Conservation (phyloP, 2,113 vertebrate genomes). For the Ascaphus truei region DNA sequence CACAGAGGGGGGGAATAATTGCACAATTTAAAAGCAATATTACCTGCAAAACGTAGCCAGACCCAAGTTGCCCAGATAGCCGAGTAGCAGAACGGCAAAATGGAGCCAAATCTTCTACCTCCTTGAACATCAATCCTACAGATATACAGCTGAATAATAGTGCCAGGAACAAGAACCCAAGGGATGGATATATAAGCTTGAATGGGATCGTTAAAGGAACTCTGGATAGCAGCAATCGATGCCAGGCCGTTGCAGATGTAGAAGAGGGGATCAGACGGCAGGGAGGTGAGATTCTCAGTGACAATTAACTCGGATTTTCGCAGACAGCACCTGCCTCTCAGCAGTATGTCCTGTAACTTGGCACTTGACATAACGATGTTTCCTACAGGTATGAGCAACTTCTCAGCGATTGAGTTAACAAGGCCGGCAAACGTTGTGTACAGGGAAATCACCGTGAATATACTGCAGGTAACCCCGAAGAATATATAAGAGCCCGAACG, state of each 20-base stretch:
- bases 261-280: constrained; percentile 72
- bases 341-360: constrained; percentile 46
- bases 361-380: constrained; percentile 60
- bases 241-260: constrained; percentile 79
- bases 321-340: constrained; percentile 25
- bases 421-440: constrained; percentile 77
- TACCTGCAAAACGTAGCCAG: constrained; percentile 83
- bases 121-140: constrained; percentile 70
- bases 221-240: constrained; percentile 69
- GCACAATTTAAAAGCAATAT: no score
- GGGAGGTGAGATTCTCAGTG: constrained; percentile 3
- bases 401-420: constrained; percentile 83
- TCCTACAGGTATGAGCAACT: constrained; percentile 73
- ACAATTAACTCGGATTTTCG: background rate
- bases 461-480: constrained; percentile 70
- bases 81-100: constrained; percentile 72
- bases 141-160: constrained; percentile 70
- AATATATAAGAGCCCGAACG: constrained; percentile 57
- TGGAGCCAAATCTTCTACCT: constrained; percentile 64
- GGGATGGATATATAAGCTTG: constrained; percentile 68
- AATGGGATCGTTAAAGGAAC: background rate
- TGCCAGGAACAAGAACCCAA: constrained; percentile 76
- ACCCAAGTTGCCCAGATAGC: constrained; percentile 79
- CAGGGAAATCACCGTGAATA: constrained; percentile 62
- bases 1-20: no score